A percentile compares a stretch with the other conserved stretches of the same genome.
Evolutionary conservation across 2,113 vertebrate species (phyloP).

Genomic region (Bothrops jararaca): DNA sequence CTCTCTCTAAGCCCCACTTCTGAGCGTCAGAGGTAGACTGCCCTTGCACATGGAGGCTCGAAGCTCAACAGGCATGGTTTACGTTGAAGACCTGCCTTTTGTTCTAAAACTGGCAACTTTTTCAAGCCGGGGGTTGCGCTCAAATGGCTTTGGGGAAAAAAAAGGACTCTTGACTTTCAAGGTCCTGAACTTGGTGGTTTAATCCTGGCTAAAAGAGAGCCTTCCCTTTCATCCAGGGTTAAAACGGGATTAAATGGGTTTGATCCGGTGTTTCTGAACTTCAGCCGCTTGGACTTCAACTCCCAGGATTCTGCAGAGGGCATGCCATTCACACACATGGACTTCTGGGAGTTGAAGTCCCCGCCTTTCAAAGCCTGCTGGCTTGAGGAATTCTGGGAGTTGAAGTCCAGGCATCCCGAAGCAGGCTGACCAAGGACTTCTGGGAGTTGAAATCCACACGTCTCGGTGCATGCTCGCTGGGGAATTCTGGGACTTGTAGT

Average conservation of each 20-base stretch:
- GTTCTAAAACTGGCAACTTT: neutral
- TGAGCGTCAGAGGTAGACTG: neutral
- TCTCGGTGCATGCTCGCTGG: neutral
- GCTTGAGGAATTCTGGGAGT: neutral
- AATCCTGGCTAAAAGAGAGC: neutral
- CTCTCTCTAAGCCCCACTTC: neutral
- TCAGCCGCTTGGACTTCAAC: neutral
- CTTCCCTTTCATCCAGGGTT: too few relatives aligned
- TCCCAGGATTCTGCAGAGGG: neutral
- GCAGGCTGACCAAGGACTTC: too few relatives aligned
- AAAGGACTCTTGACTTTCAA: neutral
- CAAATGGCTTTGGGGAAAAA: neutral
- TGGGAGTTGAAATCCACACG: neutral
- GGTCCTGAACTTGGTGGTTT: neutral
- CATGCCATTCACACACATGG: neutral
- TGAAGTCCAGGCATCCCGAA: too few relatives aligned
- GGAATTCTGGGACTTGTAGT: too few relatives aligned
- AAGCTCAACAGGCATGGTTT: neutral
- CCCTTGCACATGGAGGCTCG: neutral
- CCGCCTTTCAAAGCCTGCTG: neutral
- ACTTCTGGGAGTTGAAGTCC: neutral
- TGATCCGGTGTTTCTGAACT: neutral
- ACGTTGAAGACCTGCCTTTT: neutral
- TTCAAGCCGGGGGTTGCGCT: neutral
- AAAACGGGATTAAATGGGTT: neutral